Evolutionary conservation across 2,888 invertebrate genomes (phyloP).

Genomic region (Aphrophora alni): DNA sequence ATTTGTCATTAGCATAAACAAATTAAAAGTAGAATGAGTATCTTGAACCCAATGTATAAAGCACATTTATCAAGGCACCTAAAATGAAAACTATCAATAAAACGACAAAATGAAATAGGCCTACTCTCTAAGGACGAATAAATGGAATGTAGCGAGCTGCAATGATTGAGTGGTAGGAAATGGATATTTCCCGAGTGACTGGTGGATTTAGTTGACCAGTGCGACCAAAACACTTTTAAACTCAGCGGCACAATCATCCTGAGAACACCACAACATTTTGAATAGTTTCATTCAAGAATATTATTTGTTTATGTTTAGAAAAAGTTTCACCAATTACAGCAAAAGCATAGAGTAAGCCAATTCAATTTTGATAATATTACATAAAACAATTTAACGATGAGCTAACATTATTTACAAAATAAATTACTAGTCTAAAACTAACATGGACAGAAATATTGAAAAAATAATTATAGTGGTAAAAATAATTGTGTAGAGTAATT

Average conservation of each 20-base stretch:
- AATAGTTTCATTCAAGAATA: slow-evolving; percentile 10
- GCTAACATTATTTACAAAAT: no score
- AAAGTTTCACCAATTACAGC: no score
- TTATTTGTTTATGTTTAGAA: no score
- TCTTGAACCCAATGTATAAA: background rate
- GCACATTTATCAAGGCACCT: slow-evolving; percentile 28
- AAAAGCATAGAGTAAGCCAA: no score
- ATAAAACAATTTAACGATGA: no score
- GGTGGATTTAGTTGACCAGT: slow-evolving; percentile 40
- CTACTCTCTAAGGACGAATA: background rate
- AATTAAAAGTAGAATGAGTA: background rate
- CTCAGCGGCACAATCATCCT: slow-evolving; percentile 48
- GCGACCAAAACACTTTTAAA: slow-evolving; percentile 48
- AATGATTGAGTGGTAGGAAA: background rate
- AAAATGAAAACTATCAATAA: slow-evolving; percentile 12
- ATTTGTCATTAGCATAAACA: no score
- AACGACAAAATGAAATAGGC: background rate
- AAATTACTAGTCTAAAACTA: no score
- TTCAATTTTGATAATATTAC: no score
- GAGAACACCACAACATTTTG: slow-evolving; percentile 41
- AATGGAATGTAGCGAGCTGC: slow-evolving; percentile 13
- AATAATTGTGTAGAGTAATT: no score
- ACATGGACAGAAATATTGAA: no score
- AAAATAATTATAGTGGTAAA: no score
- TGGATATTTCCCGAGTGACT: no score